Percentiles rank a stretch among this genome's conserved stretches.
Conservation (phyloP, 2,113 vertebrate species). For the Gymnogyps californianus region DNA sequence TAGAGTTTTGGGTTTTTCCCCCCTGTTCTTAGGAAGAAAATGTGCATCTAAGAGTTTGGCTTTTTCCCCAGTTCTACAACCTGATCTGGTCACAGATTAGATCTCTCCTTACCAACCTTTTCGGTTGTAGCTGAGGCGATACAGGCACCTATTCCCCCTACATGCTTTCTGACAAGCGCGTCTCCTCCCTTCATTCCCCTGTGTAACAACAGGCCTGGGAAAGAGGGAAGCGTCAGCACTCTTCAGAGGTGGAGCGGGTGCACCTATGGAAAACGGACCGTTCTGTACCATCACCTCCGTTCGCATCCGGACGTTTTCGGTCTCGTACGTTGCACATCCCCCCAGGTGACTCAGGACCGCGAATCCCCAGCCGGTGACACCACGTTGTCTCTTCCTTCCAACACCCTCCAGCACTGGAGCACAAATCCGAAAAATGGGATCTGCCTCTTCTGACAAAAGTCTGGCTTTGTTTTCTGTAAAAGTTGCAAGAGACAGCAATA, state of each 20-base stretch:
- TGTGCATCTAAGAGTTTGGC: too few relatives aligned
- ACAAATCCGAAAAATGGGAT: neutral
- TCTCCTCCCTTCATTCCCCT: neutral
- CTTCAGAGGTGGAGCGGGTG: neutral
- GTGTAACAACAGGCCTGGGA: neutral
- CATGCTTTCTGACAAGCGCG: too few relatives aligned
- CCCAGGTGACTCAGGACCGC: fast-evolving
- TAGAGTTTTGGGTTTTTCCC: neutral
- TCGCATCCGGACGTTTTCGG: fast-evolving
- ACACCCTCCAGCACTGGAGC: too few relatives aligned
- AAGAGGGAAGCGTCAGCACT: neutral
- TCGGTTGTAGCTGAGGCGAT: too few relatives aligned
- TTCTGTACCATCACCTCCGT: neutral
- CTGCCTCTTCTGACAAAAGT: neutral
- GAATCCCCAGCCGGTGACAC: neutral
- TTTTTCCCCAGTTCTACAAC: neutral
- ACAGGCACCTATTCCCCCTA: neutral
- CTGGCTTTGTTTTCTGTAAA: neutral
- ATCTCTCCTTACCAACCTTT: neutral
- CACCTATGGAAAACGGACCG: neutral
- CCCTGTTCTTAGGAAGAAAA: neutral
- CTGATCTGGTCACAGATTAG: too few relatives aligned
- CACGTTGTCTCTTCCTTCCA: too few relatives aligned
- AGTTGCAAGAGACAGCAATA: too few relatives aligned
- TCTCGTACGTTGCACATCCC: fast-evolving